A percentile compares a stretch with the other conserved stretches of the same genome.
These are phyloP conservation scores for Ochlodes sylvanus DNA, from an alignment of 2,888 invertebrate species.

Conservation along the genomic window DNA sequence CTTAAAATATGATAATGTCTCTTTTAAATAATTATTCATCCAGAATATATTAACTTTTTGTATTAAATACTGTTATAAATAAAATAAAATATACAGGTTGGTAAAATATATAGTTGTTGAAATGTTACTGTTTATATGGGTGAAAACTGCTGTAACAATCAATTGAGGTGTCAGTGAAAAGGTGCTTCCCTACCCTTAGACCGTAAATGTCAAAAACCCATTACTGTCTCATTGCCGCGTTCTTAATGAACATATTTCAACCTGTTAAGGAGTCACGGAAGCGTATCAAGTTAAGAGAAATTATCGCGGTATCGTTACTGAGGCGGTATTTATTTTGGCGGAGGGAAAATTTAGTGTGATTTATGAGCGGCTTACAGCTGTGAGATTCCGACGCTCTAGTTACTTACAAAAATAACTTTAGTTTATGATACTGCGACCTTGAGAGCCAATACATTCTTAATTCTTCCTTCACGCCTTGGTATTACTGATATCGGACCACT, in stretches of 20 bases:
- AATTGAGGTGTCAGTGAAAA: not conserved
- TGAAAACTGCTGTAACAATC: too few relatives aligned
- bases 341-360: conserved; percentile 44
- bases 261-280: conserved; percentile 29
- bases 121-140: too few relatives aligned
- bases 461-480: too few relatives aligned
- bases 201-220: not conserved
- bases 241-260: conserved; percentile 26
- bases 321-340: conserved; percentile 45
- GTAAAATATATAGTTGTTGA: too few relatives aligned
- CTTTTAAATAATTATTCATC: too few relatives aligned
- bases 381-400: not conserved
- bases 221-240: not conserved
- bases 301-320: conserved; percentile 43
- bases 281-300: conserved; percentile 40
- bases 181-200: not conserved
- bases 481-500: too few relatives aligned
- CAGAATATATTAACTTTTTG: too few relatives aligned
- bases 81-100: too few relatives aligned
- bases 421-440: too few relatives aligned
- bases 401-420: conserved; percentile 34
- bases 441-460: too few relatives aligned
- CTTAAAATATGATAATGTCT: too few relatives aligned
- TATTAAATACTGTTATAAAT: too few relatives aligned
- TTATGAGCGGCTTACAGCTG: conserved; percentile 38